A percentile compares a stretch with the other conserved stretches of the same genome.
Evolutionary conservation across 2,113 vertebrate species (phyloP).

Genomic region (Melanostigma gelatinosum): DNA sequence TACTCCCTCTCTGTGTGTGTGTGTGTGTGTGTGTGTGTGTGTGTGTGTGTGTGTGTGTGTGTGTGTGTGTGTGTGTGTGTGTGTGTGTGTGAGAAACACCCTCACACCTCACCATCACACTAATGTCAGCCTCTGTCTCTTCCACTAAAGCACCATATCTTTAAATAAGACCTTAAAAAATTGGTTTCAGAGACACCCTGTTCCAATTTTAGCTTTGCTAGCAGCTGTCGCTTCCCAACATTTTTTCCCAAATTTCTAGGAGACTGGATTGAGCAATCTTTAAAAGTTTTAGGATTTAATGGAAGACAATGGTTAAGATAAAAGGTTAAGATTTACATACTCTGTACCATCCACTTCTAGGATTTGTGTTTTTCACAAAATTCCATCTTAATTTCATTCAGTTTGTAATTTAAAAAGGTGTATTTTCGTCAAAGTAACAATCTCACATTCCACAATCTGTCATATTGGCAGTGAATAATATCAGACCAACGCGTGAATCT

Average conservation of each 20-base stretch:
- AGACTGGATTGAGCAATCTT: not conserved
- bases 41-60: too few relatives aligned
- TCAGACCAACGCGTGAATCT: not conserved
- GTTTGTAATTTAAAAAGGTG: not conserved
- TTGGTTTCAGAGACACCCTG: not conserved
- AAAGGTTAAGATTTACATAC: not conserved
- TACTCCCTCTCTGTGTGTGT: slow-evolving; percentile 14
- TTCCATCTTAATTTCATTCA: not conserved
- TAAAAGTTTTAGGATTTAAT: not conserved
- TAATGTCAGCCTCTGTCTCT: not conserved
- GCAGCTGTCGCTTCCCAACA: not conserved
- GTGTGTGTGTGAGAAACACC: slow-evolving; percentile 16
- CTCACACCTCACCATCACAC: slow-evolving; percentile 33
- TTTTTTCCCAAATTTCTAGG: too few relatives aligned
- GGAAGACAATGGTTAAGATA: not conserved
- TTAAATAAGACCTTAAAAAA: slow-evolving; percentile 8
- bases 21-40: not conserved
- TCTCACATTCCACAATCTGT: not conserved
- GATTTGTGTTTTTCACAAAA: not conserved
- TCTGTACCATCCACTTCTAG: not conserved
- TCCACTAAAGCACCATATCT: not conserved
- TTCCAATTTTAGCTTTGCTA: slow-evolving; percentile 10
- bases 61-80: too few relatives aligned
- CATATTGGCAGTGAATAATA: not conserved
- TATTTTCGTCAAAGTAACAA: not conserved